A percentile compares a stretch with the other conserved stretches of the same genome.
Evolutionary conservation across 1,140 invertebrate genomes (phyloP).

Genomic region (Euura saliciscinereae): DNA sequence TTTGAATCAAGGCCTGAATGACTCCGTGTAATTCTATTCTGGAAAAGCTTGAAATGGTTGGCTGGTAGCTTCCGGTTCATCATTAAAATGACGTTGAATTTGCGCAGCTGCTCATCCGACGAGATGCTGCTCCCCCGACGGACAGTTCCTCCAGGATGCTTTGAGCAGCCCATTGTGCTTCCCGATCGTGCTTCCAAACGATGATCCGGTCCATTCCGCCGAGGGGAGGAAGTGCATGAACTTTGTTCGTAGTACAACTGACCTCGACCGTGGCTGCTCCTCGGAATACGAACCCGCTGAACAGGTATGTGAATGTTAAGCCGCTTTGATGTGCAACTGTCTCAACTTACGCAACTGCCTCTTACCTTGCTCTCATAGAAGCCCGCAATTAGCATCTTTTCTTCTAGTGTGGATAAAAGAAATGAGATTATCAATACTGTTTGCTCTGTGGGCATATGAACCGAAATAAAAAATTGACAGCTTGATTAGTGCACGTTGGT

Average conservation of each 20-base stretch:
- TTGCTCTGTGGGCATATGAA: too few species aligned
- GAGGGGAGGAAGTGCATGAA: slow-evolving; percentile 79
- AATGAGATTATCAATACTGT: too few species aligned
- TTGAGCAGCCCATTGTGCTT: slow-evolving; percentile 71
- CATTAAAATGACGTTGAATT: too few species aligned
- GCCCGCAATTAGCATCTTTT: not conserved
- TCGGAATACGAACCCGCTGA: slow-evolving; percentile 69
- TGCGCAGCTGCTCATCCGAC: slow-evolving; percentile 68
- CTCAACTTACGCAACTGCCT: slow-evolving; percentile 10
- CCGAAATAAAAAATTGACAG: too few species aligned
- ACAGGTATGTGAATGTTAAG: slow-evolving; percentile 70
- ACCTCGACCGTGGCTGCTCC: slow-evolving; percentile 70
- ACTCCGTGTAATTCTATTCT: too few species aligned
- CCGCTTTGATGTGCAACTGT: not conserved
- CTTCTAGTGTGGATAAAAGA: too few species aligned
- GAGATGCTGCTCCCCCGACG: slow-evolving; percentile 73
- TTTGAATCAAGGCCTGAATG: too few species aligned
- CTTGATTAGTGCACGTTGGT: too few species aligned
- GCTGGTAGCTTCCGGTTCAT: too few species aligned
- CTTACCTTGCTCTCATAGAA: not conserved
- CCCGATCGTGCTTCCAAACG: slow-evolving; percentile 80
- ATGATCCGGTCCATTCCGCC: slow-evolving; percentile 80
- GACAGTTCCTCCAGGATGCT: slow-evolving; percentile 61
- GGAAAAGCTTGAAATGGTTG: too few species aligned
- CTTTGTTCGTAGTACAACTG: slow-evolving; percentile 81